These are phyloP conservation scores for Pipistrellus kuhlii DNA, from an alignment of 2,797 vertebrate species.

Conservation along the genomic window DNA sequence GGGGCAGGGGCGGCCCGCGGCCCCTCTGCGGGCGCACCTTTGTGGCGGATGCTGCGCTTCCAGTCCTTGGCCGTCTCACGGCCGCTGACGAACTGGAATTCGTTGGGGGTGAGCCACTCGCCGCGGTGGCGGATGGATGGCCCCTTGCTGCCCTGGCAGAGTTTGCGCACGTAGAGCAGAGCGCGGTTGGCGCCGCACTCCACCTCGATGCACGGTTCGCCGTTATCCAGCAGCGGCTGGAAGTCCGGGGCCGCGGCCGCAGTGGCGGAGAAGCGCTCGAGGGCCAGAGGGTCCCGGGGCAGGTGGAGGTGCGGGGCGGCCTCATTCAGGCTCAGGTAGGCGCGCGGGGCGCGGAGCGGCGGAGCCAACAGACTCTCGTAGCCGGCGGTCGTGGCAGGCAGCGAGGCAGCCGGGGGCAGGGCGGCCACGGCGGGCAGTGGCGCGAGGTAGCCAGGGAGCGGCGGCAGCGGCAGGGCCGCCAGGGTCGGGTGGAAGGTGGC, in stretches of 20 bases:
- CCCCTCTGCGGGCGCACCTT: conserved; percentile 90
- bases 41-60: conserved; percentile 99
- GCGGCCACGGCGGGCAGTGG: conserved; percentile 95
- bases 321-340: conserved; percentile 93
- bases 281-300: conserved; percentile 93
- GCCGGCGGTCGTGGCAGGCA: conserved; percentile 89
- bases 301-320: conserved; percentile 91
- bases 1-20: neutral
- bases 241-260: conserved; percentile 94
- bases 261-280: conserved; percentile 91
- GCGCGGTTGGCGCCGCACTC: conserved; percentile 99
- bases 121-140: conserved; percentile 98
- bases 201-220: conserved; percentile 98
- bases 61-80: conserved; percentile 98
- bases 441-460: conserved; percentile 93
- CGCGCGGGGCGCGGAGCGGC: conserved; percentile 90
- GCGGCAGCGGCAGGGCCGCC: conserved; percentile 90
- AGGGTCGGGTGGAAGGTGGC: conserved; percentile 94
- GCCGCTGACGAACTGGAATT: conserved; percentile 99
- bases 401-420: conserved; percentile 89
- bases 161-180: conserved; percentile 97
- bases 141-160: conserved; percentile 98
- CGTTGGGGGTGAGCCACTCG: conserved; percentile 99
- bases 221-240: conserved; percentile 97
- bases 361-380: conserved; percentile 93